Evolutionary conservation across 1,140 invertebrate genomes (phyloP), one percentile per base, ranked within the genome.

Genomic region (Euura lappo): DNA sequence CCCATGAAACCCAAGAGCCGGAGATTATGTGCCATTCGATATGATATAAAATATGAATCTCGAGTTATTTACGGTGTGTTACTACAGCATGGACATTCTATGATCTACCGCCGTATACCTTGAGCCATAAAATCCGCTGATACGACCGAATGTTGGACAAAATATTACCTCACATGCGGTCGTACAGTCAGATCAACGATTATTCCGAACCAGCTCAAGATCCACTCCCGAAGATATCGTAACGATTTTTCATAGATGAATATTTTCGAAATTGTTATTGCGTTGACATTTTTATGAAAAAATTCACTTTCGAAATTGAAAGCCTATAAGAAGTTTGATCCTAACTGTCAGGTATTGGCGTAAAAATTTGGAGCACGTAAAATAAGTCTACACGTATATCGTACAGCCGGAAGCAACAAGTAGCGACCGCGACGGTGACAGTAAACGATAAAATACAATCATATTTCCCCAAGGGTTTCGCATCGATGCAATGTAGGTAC

Each of bases 381-480:
- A 60, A 6, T n/a, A 60, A 3, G 51, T 60, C 51, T 11, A 60
- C 6, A 60, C 51, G 4, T 8, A 60, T 60, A 5, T n/a, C 47
- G 47, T 60, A n/a, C 51, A 60, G 51, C 51, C 51, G 51, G 51
- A 60, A 60, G 51, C 51, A 60, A 60, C 51, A 60, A 60, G 51
- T 60, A 60, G 51, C 13, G 13, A 60, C 28, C 51, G 51, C 51
- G 10, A 60, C 51, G 51, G 51, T 60, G 51, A 60, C 51, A 60
- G 51, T 5, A n/a, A 60, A 60, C 51, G 51, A 60, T 60, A 60
- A 60, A 60, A 60, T 60, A 60, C 51, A 60, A 60, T 60, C 51
- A 60, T 60, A 60, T 60, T 60, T 60, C 51, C 51, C 51, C 51
- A 6, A 60, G 51, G 51, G 8, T 60, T 60, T 60, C 51, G 51